Conservation (phyloP, 2,113 vertebrate species). For the Mesitornis unicolor region DNA sequence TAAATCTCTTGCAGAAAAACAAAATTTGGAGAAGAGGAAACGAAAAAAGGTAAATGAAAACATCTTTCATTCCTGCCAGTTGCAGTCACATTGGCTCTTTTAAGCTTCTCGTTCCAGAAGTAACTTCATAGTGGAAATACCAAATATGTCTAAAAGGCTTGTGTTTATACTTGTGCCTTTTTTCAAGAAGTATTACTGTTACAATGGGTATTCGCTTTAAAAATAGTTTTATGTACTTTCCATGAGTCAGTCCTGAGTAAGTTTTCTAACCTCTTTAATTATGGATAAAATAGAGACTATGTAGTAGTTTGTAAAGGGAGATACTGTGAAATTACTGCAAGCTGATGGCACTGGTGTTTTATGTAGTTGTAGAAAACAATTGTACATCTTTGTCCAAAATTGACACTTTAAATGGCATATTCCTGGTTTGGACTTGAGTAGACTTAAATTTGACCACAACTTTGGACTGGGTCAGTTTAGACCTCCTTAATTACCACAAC, state of each 20-base stretch:
- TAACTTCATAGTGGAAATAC: neutral
- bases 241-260: accelerated
- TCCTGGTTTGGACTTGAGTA: neutral
- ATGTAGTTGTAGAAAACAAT: accelerated
- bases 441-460: neutral
- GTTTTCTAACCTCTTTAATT: neutral
- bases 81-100: neutral
- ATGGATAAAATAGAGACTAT: neutral
- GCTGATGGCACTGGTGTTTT: neutral
- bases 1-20: constrained; percentile 89
- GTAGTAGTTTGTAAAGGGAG: neutral
- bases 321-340: neutral
- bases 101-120: neutral
- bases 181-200: neutral
- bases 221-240: neutral
- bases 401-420: neutral
- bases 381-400: neutral
- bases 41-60: constrained; percentile 86
- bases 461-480: neutral
- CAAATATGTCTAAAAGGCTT: neutral
- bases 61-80: neutral
- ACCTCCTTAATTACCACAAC: neutral
- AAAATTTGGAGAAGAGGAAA: constrained; percentile 87
- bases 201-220: neutral
- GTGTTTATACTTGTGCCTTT: neutral